Percentiles rank a stretch among this genome's conserved stretches.
Conservation (phyloP, 1,140 invertebrate species). For the Drosophila triauraria region DNA sequence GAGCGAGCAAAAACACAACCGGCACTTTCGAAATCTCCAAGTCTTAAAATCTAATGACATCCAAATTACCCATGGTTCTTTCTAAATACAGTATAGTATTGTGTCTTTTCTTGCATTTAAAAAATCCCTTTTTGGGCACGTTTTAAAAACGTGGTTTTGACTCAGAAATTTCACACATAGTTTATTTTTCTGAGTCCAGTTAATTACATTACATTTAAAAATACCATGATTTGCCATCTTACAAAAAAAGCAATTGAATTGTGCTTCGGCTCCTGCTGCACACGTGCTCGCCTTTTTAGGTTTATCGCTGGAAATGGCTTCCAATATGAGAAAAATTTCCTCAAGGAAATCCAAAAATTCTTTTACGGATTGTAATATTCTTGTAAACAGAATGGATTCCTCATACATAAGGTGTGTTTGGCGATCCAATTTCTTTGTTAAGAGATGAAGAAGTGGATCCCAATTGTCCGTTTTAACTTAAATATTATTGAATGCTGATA, state of each 20-base stretch:
- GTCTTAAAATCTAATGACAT: too few species aligned
- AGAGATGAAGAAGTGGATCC: neutral
- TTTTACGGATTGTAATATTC: neutral
- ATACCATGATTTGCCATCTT: neutral
- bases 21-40: too few species aligned
- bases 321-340: neutral
- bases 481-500: neutral
- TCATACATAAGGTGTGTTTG: neutral
- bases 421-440: neutral
- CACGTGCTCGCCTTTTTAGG: neutral
- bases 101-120: neutral
- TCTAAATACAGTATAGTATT: neutral
- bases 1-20: too few species aligned
- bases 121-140: neutral
- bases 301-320: neutral
- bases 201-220: constrained; percentile 4
- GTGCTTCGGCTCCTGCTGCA: neutral
- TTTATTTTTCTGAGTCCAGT: neutral
- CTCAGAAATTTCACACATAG: constrained; percentile 1
- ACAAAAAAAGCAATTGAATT: neutral
- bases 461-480: neutral
- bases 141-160: neutral
- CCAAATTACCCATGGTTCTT: too few species aligned
- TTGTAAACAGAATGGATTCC: neutral
- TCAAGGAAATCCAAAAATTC: neutral